Evolutionary conservation across 2,888 invertebrate genomes (phyloP).

Genomic region (Dryocosmus kuriphilus): DNA sequence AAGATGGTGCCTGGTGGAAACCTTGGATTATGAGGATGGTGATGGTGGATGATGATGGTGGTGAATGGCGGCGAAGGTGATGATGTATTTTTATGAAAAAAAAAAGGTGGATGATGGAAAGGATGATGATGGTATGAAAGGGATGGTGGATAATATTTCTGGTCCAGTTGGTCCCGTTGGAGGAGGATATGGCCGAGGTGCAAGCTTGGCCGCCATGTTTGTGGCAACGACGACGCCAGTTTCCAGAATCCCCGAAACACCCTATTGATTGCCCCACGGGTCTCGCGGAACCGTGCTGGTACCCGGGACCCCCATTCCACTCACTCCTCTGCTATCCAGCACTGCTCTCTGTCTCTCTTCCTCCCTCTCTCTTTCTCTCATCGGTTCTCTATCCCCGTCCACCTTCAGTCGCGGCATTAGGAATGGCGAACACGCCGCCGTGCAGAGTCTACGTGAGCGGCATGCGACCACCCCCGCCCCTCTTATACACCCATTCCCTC

Average conservation of each 20-base stretch:
- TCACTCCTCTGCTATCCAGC: constrained; percentile 55
- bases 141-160: neutral
- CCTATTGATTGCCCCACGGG: constrained; percentile 80
- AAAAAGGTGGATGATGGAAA: neutral
- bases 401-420: constrained; percentile 78
- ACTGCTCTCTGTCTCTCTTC: constrained; percentile 56
- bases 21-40: too few relatives aligned
- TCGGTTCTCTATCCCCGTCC: constrained; percentile 62
- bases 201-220: constrained; percentile 77
- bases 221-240: constrained; percentile 74
- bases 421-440: constrained; percentile 82
- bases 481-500: constrained; percentile 57
- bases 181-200: constrained; percentile 42
- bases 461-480: constrained; percentile 77
- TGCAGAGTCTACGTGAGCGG: constrained; percentile 82
- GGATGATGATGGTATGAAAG: neutral
- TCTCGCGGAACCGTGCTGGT: constrained; percentile 67
- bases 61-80: too few relatives aligned
- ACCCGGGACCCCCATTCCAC: constrained; percentile 69
- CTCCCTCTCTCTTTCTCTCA: constrained; percentile 54
- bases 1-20: too few relatives aligned
- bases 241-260: constrained; percentile 78
- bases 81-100: neutral
- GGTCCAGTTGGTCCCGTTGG: constrained; percentile 46
- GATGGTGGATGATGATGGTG: too few relatives aligned